These are phyloP conservation scores for Plebejus anna DNA, from an alignment of 2,888 invertebrate genomes.

Conservation along the genomic window DNA sequence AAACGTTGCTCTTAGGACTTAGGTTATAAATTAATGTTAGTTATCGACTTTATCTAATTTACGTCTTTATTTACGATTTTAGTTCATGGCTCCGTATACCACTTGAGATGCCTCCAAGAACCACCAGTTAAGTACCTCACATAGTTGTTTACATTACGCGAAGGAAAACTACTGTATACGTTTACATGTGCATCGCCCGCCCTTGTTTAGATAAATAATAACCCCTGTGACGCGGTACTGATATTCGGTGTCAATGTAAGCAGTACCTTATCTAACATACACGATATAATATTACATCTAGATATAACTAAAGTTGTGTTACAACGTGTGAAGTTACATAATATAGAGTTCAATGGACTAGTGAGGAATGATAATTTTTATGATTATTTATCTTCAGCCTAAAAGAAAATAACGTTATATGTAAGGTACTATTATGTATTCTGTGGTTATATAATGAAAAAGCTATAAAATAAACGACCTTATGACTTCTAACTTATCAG, in stretches of 20 bases:
- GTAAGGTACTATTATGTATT: too few species aligned
- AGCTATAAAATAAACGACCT: too few species aligned
- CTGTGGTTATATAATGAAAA: too few species aligned
- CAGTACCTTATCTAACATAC: not conserved
- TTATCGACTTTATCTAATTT: too few species aligned
- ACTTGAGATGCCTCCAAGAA: too few species aligned
- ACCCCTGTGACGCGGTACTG: conserved; percentile 36
- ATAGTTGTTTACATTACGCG: not conserved
- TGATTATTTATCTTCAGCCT: not conserved
- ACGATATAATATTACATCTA: not conserved
- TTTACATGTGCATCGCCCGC: conserved; percentile 28
- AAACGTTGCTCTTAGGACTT: too few species aligned
- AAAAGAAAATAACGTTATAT: too few species aligned
- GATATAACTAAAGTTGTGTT: not conserved
- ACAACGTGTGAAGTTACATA: not conserved
- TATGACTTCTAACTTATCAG: too few species aligned
- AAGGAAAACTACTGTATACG: not conserved
- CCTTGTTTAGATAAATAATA: conserved; percentile 36
- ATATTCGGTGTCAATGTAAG: conserved; percentile 20
- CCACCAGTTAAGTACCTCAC: not conserved
- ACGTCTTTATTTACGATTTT: too few species aligned
- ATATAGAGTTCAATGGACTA: not conserved
- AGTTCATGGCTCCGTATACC: too few species aligned
- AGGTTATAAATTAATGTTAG: too few species aligned
- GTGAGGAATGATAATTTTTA: not conserved